phyloP scores from a whole-genome alignment of 2,113 vertebrate species.

The Paedocypris sp. region DNA sequence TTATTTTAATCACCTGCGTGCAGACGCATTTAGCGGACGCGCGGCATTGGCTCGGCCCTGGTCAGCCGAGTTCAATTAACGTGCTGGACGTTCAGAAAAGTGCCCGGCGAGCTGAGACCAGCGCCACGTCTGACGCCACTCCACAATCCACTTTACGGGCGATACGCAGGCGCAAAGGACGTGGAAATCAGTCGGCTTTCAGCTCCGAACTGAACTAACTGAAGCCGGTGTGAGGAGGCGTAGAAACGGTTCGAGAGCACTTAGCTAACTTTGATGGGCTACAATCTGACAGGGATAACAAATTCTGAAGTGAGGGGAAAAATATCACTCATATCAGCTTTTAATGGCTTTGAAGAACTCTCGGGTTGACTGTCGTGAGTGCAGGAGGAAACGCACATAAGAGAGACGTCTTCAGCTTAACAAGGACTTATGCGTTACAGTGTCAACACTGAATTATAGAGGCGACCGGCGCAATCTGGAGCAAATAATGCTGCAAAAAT shows the following conservation, averaged over 20 bases:
- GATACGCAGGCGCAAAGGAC: conserved; percentile 49
- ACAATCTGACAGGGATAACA: conserved; percentile 44
- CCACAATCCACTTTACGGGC: conserved; percentile 25
- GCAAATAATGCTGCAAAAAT: too few relatives aligned
- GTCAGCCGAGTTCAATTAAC: conserved; percentile 25
- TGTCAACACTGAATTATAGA: conserved; percentile 2
- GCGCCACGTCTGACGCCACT: conserved; percentile 34
- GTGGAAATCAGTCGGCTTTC: conserved; percentile 55
- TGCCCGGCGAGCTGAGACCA: conserved; percentile 28
- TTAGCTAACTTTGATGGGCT: conserved; percentile 48
- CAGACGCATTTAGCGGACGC: conserved; percentile 22
- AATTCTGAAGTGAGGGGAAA: conserved; percentile 37
- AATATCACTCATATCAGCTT: conserved; percentile 40
- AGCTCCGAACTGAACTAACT: conserved; percentile 49
- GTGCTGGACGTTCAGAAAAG: conserved; percentile 29
- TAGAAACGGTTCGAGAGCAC: conserved; percentile 56
- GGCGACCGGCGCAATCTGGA: background rate
- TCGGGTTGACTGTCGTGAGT: conserved; percentile 19
- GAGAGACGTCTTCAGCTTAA: conserved; percentile 6
- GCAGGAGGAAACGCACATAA: conserved; percentile 12
- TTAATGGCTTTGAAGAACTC: conserved; percentile 44
- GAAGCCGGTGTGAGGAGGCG: conserved; percentile 51
- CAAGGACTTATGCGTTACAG: background rate
- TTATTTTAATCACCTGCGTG: conserved; percentile 33
- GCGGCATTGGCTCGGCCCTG: conserved; percentile 15